Base-by-base conservation (phyloP, 30 jellyfish, hydroid and myxozoan species). In the Mastigias papua region DNA sequence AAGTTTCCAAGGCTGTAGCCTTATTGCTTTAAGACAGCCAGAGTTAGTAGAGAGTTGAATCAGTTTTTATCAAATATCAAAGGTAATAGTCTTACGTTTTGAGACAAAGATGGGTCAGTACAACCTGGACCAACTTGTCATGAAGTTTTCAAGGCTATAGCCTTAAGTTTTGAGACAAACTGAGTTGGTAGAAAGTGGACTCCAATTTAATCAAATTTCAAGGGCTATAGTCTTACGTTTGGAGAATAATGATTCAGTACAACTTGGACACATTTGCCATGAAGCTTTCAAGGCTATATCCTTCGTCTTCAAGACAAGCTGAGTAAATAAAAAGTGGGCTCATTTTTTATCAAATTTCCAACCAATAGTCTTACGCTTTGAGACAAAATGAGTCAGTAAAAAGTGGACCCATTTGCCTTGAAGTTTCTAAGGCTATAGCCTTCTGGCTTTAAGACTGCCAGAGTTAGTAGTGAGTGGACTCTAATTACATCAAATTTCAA, bases 361-460 rank as follows among this genome's bases (percentile, higher is more conserved):
- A 64, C 19, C 1, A 20, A 64, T 64, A 64, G 76, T 37, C 76
- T 64, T 64, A 22, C 76, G 0, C 27, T 64, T 64, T 64, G 50
- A 17, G 50, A 1, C 7, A 64, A 64, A 64, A 64, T 64, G 0
- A 7, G 49, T 64, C 0, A 0, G 0, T 22, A 46, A 6, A 16
- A 46, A 46, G 16, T 6, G 8, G 16, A 6, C 13, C 13, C 16
- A 6, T 46, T 16, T 46, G 8, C 16, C 16, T 8, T 16, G 13
- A 46, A 46, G 16, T 6, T 6, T 6, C 60, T 16, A 46, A 46
- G 60, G 60, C 60, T 46, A n/a, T n/a, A n/a, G n/a, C n/a, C n/a
- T n/a, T n/a, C n/a, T n/a, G n/a, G n/a, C n/a, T n/a, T n/a, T n/a
- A n/a, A n/a, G n/a, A n/a, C n/a, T n/a, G n/a, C n/a, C n/a, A n/a